Conservation (phyloP, 2,888 invertebrate genomes). For the Acleris literana region DNA sequence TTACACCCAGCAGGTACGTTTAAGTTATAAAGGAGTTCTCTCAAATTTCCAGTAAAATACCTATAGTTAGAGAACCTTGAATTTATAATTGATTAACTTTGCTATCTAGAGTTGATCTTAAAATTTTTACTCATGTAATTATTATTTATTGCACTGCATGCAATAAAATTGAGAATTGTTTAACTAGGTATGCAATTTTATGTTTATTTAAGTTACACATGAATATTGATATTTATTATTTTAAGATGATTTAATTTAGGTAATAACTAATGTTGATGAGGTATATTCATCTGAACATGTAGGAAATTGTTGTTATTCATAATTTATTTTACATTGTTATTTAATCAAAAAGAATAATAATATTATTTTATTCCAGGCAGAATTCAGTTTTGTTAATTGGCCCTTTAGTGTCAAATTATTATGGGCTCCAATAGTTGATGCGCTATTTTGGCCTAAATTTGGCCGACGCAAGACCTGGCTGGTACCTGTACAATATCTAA, state of each 20-base stretch:
- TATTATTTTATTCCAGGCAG: constrained; percentile 85
- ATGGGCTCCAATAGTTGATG: constrained; percentile 99
- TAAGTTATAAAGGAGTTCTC: neutral
- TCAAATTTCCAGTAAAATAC: neutral
- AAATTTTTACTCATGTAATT: no score
- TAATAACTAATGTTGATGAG: no score
- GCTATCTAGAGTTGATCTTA: neutral
- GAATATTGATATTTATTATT: no score
- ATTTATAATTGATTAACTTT: constrained; percentile 1
- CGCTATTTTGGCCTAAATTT: constrained; percentile 91
- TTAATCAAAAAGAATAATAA: constrained; percentile 7
- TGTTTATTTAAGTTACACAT: no score
- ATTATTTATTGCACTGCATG: no score
- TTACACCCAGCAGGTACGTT: constrained; percentile 93
- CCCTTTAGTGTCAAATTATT: constrained; percentile 96
- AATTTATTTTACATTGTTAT: neutral
- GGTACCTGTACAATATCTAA: constrained; percentile 95
- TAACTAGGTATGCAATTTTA: no score
- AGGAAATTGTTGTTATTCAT: neutral
- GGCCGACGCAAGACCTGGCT: constrained; percentile 98
- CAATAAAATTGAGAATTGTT: no score
- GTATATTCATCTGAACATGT: neutral
- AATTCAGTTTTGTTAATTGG: constrained; percentile 97
- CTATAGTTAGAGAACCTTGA: neutral
- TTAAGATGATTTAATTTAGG: no score